Conservation (phyloP, 2,113 vertebrate species). For the Channa argus region DNA sequence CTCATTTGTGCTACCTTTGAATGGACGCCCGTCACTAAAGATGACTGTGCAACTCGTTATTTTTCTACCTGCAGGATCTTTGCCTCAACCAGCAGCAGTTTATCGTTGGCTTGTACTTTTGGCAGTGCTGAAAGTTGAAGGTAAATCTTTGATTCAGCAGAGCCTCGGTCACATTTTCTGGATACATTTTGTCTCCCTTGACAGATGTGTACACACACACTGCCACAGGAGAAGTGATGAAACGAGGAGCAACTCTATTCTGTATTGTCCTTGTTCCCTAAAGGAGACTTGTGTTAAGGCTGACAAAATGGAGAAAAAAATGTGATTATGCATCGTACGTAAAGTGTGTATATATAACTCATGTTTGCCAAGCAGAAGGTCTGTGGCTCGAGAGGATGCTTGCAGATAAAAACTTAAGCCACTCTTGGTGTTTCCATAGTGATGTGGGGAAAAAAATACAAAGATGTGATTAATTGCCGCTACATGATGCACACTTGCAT, state of each 20-base stretch:
- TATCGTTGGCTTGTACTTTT: neutral
- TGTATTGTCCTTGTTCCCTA: constrained; percentile 57
- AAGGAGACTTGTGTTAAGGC: constrained; percentile 29
- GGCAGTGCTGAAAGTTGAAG: constrained; percentile 4
- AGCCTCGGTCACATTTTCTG: neutral
- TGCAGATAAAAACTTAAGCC: constrained; percentile 12
- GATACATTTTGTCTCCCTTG: constrained; percentile 26
- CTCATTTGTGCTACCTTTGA: constrained; percentile 17
- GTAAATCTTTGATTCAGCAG: constrained; percentile 22
- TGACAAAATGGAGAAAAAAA: constrained; percentile 18
- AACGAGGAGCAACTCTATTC: constrained; percentile 62
- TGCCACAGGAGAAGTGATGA: constrained; percentile 65
- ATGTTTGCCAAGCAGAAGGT: constrained; percentile 26
- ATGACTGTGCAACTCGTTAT: neutral
- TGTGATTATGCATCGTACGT: constrained; percentile 57
- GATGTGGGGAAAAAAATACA: constrained; percentile 21
- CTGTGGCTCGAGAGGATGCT: constrained; percentile 16
- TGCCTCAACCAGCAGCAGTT: neutral
- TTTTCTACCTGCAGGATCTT: neutral
- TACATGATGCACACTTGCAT: constrained; percentile 11
- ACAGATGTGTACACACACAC: constrained; percentile 34
- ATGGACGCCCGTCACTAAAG: constrained; percentile 17
- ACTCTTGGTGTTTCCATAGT: constrained; percentile 48
- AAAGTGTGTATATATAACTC: constrained; percentile 12
- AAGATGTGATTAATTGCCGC: constrained; percentile 41